Conservation (phyloP, 2,888 invertebrate species). For the Diaperis boleti region DNA sequence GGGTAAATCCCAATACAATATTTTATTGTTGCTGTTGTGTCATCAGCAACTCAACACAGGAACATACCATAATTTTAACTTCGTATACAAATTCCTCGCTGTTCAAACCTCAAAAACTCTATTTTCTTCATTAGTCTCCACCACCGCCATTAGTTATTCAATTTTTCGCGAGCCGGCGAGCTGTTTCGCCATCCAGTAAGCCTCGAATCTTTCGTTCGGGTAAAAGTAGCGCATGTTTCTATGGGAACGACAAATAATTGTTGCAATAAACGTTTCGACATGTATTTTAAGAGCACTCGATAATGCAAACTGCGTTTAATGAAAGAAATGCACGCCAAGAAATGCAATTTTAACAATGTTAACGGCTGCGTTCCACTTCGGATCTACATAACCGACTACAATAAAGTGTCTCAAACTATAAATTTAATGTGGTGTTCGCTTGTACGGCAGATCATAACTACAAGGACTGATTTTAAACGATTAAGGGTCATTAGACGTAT, state of each 20-base stretch:
- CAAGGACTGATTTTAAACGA: constrained; percentile 12
- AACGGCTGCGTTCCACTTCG: background rate
- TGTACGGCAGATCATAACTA: constrained; percentile 1
- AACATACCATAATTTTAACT: too few relatives aligned
- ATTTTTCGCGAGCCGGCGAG: background rate
- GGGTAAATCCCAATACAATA: too few relatives aligned
- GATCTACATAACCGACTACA: background rate
- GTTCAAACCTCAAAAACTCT: too few relatives aligned
- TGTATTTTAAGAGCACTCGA: constrained; percentile 12
- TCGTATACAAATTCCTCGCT: too few relatives aligned
- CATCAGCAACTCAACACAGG: too few relatives aligned
- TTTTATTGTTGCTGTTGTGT: too few relatives aligned
- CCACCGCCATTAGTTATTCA: too few relatives aligned
- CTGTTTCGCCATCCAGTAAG: background rate
- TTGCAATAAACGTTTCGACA: constrained; percentile 26
- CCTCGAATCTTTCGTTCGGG: constrained; percentile 2
- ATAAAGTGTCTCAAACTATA: background rate
- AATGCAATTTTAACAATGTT: constrained; percentile 3
- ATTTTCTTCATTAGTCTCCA: too few relatives aligned
- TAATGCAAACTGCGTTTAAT: constrained; percentile 15
- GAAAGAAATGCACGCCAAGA: background rate
- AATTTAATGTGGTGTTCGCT: constrained; percentile 2
- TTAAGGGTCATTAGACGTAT: constrained; percentile 16
- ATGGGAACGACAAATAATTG: constrained; percentile 26
- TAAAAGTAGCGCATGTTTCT: constrained; percentile 26